These are phyloP conservation scores for Chelonia mydas DNA, from an alignment of 2,797 vertebrate species.

Conservation along the genomic window DNA sequence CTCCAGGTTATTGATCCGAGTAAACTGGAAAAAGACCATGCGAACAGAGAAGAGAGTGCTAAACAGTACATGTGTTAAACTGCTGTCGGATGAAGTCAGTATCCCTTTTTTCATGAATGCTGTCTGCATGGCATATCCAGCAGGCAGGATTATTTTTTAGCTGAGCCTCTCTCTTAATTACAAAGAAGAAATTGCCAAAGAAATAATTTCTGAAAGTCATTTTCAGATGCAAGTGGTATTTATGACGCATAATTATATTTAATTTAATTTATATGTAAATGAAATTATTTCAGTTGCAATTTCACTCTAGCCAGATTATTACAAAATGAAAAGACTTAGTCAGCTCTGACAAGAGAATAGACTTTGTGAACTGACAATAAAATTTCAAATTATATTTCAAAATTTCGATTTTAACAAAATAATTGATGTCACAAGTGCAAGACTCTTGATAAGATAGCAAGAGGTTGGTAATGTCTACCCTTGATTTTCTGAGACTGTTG, in stretches of 20 bases:
- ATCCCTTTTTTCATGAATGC: background rate
- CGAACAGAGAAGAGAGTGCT: background rate
- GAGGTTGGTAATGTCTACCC: background rate
- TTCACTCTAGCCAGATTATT: slow-evolving; percentile 45
- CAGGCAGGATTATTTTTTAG: background rate
- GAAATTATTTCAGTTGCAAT: slow-evolving; percentile 55
- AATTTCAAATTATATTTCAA: slow-evolving; percentile 65
- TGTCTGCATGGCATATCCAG: background rate
- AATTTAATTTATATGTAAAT: slow-evolving; percentile 76
- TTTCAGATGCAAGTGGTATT: slow-evolving; percentile 65
- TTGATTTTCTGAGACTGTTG: background rate
- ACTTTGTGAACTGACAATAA: slow-evolving; percentile 27
- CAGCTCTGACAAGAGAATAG: slow-evolving; percentile 42
- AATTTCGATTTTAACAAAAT: slow-evolving; percentile 58
- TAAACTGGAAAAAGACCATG: background rate
- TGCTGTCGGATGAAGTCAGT: background rate
- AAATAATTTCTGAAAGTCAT: slow-evolving; percentile 51
- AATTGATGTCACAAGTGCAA: slow-evolving; percentile 46
- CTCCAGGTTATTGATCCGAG: background rate
- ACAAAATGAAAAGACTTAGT: slow-evolving; percentile 44
- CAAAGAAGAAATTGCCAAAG: slow-evolving; percentile 37
- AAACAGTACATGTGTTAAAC: background rate
- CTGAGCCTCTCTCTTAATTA: background rate
- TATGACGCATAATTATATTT: slow-evolving; percentile 60
- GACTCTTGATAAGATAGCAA: slow-evolving; percentile 14